These are phyloP conservation scores for Cetonia aurata DNA, from an alignment of 2,888 invertebrate genomes.

Conservation along the genomic window DNA sequence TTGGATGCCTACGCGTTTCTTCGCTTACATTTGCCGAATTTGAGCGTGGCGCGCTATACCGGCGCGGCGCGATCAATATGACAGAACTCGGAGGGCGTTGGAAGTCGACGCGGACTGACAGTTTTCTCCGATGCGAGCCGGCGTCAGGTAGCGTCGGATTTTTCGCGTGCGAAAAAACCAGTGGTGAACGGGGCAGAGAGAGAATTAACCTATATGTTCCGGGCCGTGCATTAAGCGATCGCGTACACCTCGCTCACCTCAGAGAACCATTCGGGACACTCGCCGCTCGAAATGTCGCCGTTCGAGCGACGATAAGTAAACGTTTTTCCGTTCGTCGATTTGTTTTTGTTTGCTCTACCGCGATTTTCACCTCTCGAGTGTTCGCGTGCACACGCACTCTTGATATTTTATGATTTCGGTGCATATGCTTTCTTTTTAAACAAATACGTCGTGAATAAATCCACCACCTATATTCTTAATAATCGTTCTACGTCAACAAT, in stretches of 20 bases:
- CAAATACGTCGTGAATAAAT: background rate
- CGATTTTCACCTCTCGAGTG: constrained; percentile 4
- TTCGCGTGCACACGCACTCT: background rate
- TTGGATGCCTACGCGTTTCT: constrained; percentile 46
- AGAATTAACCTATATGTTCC: constrained; percentile 51
- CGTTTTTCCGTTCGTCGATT: too few relatives aligned
- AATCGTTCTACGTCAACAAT: background rate
- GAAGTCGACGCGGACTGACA: constrained; percentile 52
- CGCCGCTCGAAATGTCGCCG: constrained; percentile 4
- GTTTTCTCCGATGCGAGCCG: constrained; percentile 50
- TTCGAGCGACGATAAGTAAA: constrained; percentile 1
- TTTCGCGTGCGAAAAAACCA: constrained; percentile 31
- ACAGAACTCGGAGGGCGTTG: constrained; percentile 58
- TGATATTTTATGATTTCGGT: background rate
- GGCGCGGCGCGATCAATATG: constrained; percentile 63
- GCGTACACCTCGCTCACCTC: background rate
- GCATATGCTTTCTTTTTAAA: background rate
- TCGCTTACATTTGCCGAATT: constrained; percentile 53
- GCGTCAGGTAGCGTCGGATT: constrained; percentile 48
- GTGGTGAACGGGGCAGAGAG: constrained; percentile 33
- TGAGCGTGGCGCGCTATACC: constrained; percentile 63
- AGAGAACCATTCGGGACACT: constrained; percentile 7
- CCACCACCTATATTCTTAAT: background rate
- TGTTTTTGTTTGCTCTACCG: constrained; percentile 16
- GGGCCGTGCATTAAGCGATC: constrained; percentile 10